Evolutionary conservation across 2,113 vertebrate genomes (phyloP), one percentile per base, ranked within the genome.

Genomic region (Axis porcinus): DNA sequence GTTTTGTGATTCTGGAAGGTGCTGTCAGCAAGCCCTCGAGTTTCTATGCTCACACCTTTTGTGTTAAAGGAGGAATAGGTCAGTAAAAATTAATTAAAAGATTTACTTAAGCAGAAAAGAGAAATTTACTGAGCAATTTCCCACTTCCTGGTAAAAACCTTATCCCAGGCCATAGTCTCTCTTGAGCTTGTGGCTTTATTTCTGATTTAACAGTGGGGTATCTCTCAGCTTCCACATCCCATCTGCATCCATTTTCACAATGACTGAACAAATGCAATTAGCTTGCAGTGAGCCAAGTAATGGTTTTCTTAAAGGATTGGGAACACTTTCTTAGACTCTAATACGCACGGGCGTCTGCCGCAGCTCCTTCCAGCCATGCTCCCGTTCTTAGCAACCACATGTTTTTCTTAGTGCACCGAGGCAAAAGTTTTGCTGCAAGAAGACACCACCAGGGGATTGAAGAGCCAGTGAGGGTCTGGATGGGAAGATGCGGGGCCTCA

Each of bases 231-330:
- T 93, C 97, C 79, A 91, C 95, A 97, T 97, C 97, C 98, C 97
- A 98, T 98, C 98, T 99, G 98, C 98, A 98, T 98, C 98, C 98
- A 96, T 98, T 98, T 99, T 98, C 98, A 98, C 98, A 98, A 97
- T 98, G 98, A 95, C 93, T 99, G 98, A 99, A 97, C 98, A 99
- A 99, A 99, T 98, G 98, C 99, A 99, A 99, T 99, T 99, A 99
- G 98, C 96, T 93, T 98, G 97, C 98, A 99, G 98, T 98, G 98
- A 99, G 98, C 98, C 99, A 98, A 98, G 96, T 98, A 98, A 99
- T 99, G 98, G 98, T 98, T 98, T 98, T 97, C 98, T 98, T 98
- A 97, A 97, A 98, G 98, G 95, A 98, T 10, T 95, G 96, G 95
- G 96, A 97, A 94, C 58, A 95, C 97, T 96, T 98, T 97, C 98